Evolutionary conservation across 2,888 invertebrate genomes (phyloP), one percentile per base, ranked within the genome.

Genomic region (Drosophila nr. perissopoda): DNA sequence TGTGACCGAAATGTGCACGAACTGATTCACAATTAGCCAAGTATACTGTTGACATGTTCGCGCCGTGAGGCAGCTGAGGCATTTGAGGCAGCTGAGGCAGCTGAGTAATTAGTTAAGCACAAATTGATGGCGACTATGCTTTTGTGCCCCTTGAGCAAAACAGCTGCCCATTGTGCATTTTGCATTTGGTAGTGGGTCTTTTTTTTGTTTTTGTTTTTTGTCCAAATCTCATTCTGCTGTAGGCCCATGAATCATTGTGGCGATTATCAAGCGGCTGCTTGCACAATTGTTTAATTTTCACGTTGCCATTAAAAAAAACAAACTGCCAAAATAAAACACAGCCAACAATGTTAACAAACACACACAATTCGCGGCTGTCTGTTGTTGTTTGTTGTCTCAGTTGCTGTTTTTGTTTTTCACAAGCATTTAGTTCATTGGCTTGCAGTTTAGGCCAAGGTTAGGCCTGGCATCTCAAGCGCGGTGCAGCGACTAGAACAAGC

Each of bases 391-490:
- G 46, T 46, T 46, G 25, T 25, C 25, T 46, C 46, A 16, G 46
- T 46, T 46, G 46, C 16, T 46, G 21, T 16, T 13, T 25, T 8
- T 46, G 11, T 11, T 21, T 42, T 91, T 91, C 81, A 90, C 82
- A 91, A 88, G 83, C 85, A 88, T 91, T 88, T 87, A 86, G 91
- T 89, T 90, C 91, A 87, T 89, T 91, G 87, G 91, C 91, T 89
- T 79, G 72, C 69, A 86, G 92, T 92, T 91, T 92, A 82, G 91
- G 91, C 92, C 91, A 91, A 91, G 91, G 91, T 90, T 91, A 82
- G 61, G 64, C 67, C 69, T 74, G 81, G 81, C 81, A 89, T 84
- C 88, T 80, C 76, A 74, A 88, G 77, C 87, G 79, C 81, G 65
- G 83, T 70, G 76, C 80, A 61, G 77, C 74, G 82, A 76, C 81